Percentiles rank a stretch among this genome's conserved stretches.
These are phyloP conservation scores for Aphrocallistes beatrix DNA, from an alignment of 37 sponge, comb jelly and placozoan genomes.

Conservation along the genomic window DNA sequence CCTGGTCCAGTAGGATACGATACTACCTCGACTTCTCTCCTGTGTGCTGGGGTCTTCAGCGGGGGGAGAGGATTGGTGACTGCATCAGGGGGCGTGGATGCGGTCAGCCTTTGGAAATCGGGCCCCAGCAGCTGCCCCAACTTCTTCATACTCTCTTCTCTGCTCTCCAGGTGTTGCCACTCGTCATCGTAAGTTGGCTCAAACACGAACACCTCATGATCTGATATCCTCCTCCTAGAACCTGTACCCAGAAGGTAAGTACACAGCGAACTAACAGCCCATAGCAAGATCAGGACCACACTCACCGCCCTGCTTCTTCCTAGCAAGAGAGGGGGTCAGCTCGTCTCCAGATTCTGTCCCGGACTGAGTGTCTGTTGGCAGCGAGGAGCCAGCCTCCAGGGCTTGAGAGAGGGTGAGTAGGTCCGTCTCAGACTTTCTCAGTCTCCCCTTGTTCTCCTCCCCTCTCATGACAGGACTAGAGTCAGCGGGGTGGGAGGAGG, in stretches of 20 bases:
- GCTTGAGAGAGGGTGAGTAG: conserved; percentile 1
- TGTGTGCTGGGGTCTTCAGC: not conserved
- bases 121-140: conserved; percentile 24
- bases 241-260: not conserved
- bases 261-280: not conserved
- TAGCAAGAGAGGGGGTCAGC: not conserved
- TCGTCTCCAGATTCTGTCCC: conserved; percentile 14
- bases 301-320: not conserved
- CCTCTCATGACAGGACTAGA: not conserved
- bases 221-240: not conserved
- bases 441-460: not conserved
- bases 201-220: not conserved
- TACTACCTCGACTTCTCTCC: conserved; percentile 6
- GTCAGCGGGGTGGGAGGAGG: too few relatives aligned
- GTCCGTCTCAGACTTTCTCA: not conserved
- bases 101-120: conserved; percentile 22
- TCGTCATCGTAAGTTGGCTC: conserved; percentile 12
- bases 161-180: not conserved
- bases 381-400: not conserved
- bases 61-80: not conserved
- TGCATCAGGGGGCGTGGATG: not conserved
- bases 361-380: not conserved
- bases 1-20: too few relatives aligned
- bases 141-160: conserved; percentile 20
- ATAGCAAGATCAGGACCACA: too few relatives aligned